phyloP scores from a whole-genome alignment of 1,140 invertebrate species.

The Eumeta japonica region DNA sequence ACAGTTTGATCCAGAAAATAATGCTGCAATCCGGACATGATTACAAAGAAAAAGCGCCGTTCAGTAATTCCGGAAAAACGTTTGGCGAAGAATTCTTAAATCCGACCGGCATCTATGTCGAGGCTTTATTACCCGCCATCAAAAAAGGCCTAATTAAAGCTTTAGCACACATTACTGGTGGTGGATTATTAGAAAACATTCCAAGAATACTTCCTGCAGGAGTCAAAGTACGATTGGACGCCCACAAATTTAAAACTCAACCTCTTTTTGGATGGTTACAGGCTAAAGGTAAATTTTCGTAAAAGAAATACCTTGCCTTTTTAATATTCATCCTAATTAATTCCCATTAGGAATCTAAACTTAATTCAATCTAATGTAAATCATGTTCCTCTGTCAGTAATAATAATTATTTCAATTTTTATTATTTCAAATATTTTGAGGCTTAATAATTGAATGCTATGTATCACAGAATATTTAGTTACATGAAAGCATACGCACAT shows the following conservation, averaged over 20 bases:
- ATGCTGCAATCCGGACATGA: conserved; percentile 58
- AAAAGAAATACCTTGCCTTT: no score
- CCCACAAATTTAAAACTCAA: conserved; percentile 71
- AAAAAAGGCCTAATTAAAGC: conserved; percentile 76
- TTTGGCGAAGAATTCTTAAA: conserved; percentile 80
- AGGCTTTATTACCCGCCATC: conserved; percentile 73
- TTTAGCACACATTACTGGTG: conserved; percentile 93
- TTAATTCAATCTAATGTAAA: neutral
- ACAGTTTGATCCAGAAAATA: conserved; percentile 76
- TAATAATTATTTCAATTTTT: no score
- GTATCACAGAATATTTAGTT: conserved; percentile 6
- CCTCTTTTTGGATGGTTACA: conserved; percentile 67
- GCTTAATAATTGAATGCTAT: conserved; percentile 4
- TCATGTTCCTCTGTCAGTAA: neutral
- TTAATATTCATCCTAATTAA: neutral
- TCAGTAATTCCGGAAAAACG: conserved; percentile 60
- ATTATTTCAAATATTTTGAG: no score
- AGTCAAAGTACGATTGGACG: conserved; percentile 70
- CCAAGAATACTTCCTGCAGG: conserved; percentile 71
- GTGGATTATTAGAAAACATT: conserved; percentile 89
- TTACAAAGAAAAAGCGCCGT: conserved; percentile 72
- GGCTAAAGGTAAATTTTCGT: conserved; percentile 58
- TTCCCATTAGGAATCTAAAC: no score
- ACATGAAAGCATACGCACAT: no score
- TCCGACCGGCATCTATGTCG: conserved; percentile 90